Base-by-base conservation (phyloP, 2,113 vertebrate genomes). In the Indicator indicator region DNA sequence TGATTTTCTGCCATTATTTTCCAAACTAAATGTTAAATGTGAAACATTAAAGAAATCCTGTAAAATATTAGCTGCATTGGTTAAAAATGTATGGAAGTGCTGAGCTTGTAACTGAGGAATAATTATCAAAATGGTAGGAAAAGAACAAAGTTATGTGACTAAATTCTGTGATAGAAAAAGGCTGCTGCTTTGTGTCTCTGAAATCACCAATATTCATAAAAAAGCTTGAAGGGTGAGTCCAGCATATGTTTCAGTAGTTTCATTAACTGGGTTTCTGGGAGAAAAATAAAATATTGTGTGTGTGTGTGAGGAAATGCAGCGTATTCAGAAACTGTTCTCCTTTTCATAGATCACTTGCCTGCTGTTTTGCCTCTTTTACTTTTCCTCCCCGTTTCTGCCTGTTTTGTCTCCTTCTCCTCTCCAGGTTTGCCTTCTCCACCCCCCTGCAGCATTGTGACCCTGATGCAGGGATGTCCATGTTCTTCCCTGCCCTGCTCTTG, bases 381-480 rank as follows among this genome's bases (percentile, higher is more conserved):
- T 14, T 36, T 33, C 13, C 12, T 33, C 13, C 7, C 28, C 3
- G 1, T 21, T 52, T 52, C 23, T 52, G 23, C 6, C 0, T 6
- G 4, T 44, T 26, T 60, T 46, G 11, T 12, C 19, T 30, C 23
- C 50, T 24, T 15, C n/a, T 38, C 11, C 14, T n/a, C 14, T 9
- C 32, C 3, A 1, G 19, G 28, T 40, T 10, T 42, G 27, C 16
- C 21, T 26, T 23, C 28, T 46, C 19, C 6, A 1, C 16, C 5
- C 12, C 26, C 30, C 30, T 5, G 18, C 12, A 5, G 21, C 1
- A 14, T 11, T 2, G 2, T 12, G 75, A 14, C 36, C 19, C 16
- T 17, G 4, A 12, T 1, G 3, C 16, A 24, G 5, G 16, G 54
- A 8, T 2, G 7, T 21, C 21, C 7, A 5, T 6, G 12, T 33